Conservation (phyloP, 1,140 invertebrate genomes). For the Temnothorax longispinosus region DNA sequence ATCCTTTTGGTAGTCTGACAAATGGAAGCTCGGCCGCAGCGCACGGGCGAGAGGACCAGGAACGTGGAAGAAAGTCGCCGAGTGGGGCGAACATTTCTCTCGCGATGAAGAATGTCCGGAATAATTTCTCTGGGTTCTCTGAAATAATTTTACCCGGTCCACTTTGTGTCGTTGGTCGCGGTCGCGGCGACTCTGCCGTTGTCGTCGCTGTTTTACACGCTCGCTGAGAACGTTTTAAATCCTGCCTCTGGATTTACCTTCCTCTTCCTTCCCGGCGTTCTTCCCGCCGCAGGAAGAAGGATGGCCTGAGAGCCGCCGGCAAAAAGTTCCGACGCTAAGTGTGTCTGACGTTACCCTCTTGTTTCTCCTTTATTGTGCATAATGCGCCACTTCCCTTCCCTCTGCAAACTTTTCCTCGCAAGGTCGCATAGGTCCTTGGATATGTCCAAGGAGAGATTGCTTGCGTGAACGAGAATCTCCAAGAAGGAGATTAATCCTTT, state of each 20-base stretch:
- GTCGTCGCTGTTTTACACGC: slow-evolving; percentile 69
- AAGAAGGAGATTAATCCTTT: slow-evolving; percentile 20
- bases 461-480: not conserved
- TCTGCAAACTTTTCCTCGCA: slow-evolving; percentile 1
- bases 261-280: slow-evolving; percentile 41
- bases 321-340: slow-evolving; percentile 76
- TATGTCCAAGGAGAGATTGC: not conserved
- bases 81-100: slow-evolving; percentile 53
- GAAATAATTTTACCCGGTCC: slow-evolving; percentile 68
- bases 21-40: slow-evolving; percentile 36
- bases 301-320: slow-evolving; percentile 54
- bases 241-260: slow-evolving; percentile 65
- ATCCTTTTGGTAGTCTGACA: slow-evolving; percentile 41
- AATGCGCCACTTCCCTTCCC: slow-evolving; percentile 62
- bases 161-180: slow-evolving; percentile 27
- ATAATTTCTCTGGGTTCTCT: slow-evolving; percentile 56
- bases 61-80: slow-evolving; percentile 22
- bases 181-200: slow-evolving; percentile 43
- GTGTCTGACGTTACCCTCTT: slow-evolving; percentile 73
- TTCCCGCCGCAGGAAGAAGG: slow-evolving; percentile 40
- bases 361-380: slow-evolving; percentile 72
- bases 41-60: not conserved
- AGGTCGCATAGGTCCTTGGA: slow-evolving; percentile 33
- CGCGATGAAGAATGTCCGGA: slow-evolving; percentile 48
- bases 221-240: slow-evolving; percentile 70